phyloP scores from a whole-genome alignment of 2,113 vertebrate genomes.

The Oceanodroma tethys region DNA sequence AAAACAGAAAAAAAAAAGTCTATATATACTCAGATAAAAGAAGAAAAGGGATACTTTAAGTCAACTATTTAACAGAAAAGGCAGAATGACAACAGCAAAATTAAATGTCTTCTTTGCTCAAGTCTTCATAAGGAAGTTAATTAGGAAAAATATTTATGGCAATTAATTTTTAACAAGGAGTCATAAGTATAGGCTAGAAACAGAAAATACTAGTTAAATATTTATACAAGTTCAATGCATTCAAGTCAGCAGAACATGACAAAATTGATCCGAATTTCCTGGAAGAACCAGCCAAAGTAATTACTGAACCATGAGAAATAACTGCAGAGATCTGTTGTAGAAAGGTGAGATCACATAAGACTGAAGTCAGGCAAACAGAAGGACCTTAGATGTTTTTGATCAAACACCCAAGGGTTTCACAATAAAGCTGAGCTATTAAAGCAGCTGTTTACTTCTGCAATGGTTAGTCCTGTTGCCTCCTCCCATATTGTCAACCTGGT shows the following conservation, averaged over 20 bases:
- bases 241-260: neutral
- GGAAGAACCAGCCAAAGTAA: neutral
- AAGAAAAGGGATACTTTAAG: neutral
- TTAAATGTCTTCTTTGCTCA: neutral
- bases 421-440: neutral
- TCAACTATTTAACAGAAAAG: neutral
- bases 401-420: neutral
- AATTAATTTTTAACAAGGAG: neutral
- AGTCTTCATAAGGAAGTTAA: neutral
- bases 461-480: neutral
- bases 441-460: neutral
- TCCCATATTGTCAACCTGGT: neutral
- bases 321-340: neutral
- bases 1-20: neutral
- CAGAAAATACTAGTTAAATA: constrained; percentile 15
- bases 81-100: neutral
- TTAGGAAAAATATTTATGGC: neutral
- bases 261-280: neutral
- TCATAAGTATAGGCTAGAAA: neutral
- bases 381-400: neutral
- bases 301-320: neutral
- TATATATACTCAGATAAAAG: neutral
- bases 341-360: neutral
- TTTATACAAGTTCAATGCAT: neutral
- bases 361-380: neutral